Percentiles rank a stretch among this genome's conserved stretches.
phyloP scores from a whole-genome alignment of 1,140 invertebrate genomes.

The Zaprionus kolodkinae region DNA sequence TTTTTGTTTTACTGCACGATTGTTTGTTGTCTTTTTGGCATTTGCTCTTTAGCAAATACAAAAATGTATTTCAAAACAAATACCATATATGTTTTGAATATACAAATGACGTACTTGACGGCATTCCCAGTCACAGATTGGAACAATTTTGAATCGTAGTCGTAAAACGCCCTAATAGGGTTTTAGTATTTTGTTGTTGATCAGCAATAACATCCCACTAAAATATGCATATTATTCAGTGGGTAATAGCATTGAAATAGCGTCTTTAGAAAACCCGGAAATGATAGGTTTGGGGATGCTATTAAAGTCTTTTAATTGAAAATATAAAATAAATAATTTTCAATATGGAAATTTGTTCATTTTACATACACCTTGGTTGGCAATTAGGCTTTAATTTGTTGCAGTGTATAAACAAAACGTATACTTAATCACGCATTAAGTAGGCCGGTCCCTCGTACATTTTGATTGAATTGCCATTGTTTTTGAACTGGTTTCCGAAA shows the following conservation, averaged over 20 bases:
- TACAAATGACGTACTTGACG: background rate
- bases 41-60: slow-evolving; percentile 3
- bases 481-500: background rate
- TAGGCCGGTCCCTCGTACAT: background rate
- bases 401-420: background rate
- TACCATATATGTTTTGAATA: background rate
- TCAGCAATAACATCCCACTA: background rate
- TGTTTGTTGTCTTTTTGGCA: slow-evolving; percentile 10
- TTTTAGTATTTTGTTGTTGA: background rate
- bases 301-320: background rate
- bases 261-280: background rate
- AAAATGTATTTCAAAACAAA: background rate
- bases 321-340: background rate
- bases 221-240: background rate
- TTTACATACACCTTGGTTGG: background rate
- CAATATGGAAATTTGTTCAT: too few relatives aligned
- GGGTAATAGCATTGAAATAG: background rate
- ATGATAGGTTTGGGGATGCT: background rate
- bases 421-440: background rate
- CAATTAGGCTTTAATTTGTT: background rate
- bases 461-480: slow-evolving; percentile 4
- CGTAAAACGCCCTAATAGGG: background rate
- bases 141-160: background rate
- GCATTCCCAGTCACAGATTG: background rate
- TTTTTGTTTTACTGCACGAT: background rate